Percentiles rank a stretch among this genome's conserved stretches.
Evolutionary conservation across 2,888 invertebrate genomes (phyloP).

Genomic region (Zhengitettix transpicula): DNA sequence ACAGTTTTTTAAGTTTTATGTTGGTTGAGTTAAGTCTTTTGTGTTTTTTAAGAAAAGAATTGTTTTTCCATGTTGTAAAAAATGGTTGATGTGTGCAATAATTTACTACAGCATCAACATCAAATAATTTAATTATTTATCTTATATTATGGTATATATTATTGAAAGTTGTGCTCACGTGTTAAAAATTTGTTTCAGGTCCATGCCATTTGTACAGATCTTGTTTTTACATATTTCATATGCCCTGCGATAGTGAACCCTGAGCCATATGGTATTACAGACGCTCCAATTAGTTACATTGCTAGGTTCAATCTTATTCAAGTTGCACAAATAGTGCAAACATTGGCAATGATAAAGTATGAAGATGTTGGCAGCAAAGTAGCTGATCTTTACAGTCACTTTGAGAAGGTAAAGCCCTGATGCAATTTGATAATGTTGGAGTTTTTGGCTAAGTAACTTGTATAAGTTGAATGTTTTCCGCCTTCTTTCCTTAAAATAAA

Average conservation of each 20-base stretch:
- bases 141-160: slow-evolving; percentile 2
- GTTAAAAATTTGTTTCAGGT: slow-evolving; percentile 14
- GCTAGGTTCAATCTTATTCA: slow-evolving; percentile 80
- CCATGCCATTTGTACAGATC: slow-evolving; percentile 68
- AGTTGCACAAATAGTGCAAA: slow-evolving; percentile 86
- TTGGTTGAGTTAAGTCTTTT: no score
- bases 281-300: slow-evolving; percentile 78
- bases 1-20: no score
- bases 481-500: no score
- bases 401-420: slow-evolving; percentile 60
- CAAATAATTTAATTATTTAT: not conserved
- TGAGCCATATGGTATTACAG: slow-evolving; percentile 85
- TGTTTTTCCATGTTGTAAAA: no score
- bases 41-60: no score
- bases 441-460: no score
- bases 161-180: slow-evolving; percentile 8
- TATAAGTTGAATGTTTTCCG: no score
- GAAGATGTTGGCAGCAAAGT: slow-evolving; percentile 53
- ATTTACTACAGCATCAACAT: not conserved
- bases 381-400: slow-evolving; percentile 59
- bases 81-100: no score
- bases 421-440: not conserved
- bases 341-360: slow-evolving; percentile 69
- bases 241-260: slow-evolving; percentile 95
- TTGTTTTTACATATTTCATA: slow-evolving; percentile 84